Evolutionary conservation across 2,888 invertebrate genomes (phyloP).

Genomic region (Therioaphis trifolii): DNA sequence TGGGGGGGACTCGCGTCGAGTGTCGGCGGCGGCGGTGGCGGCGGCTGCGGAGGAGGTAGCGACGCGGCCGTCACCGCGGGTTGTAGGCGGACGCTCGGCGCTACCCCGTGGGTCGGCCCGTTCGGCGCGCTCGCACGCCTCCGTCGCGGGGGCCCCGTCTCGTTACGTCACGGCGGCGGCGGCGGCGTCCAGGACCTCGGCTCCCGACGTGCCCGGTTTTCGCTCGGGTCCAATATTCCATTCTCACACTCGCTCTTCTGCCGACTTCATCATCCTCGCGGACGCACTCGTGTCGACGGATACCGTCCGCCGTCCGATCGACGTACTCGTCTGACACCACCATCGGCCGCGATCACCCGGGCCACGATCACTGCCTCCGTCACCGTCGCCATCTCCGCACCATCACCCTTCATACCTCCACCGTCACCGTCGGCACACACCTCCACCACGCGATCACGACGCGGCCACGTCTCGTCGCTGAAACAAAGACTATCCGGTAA

Average conservation of each 20-base stretch:
- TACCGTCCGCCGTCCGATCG: no score
- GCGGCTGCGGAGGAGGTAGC: neutral
- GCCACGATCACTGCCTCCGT: neutral
- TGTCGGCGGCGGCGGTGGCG: neutral
- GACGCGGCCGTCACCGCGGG: neutral
- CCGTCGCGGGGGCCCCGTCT: constrained; percentile 5
- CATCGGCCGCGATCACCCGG: neutral
- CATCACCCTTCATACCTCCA: no score
- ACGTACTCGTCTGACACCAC: neutral
- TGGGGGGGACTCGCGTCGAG: neutral
- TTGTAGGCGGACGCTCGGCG: constrained; percentile 20
- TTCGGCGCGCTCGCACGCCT: constrained; percentile 27
- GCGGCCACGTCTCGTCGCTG: neutral
- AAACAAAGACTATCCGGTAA: neutral
- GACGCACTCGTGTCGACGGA: neutral
- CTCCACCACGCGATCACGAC: neutral
- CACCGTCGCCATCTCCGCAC: neutral
- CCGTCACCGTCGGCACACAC: neutral
- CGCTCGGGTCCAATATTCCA: neutral
- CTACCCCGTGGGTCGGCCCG: constrained; percentile 16
- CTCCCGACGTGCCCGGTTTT: neutral
- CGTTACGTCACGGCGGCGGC: neutral
- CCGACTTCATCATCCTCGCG: neutral
- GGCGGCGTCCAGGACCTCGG: neutral
- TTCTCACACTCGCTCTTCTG: constrained; percentile 7